phyloP scores from a whole-genome alignment of 2,113 vertebrate species.

The Hassar affinis region DNA sequence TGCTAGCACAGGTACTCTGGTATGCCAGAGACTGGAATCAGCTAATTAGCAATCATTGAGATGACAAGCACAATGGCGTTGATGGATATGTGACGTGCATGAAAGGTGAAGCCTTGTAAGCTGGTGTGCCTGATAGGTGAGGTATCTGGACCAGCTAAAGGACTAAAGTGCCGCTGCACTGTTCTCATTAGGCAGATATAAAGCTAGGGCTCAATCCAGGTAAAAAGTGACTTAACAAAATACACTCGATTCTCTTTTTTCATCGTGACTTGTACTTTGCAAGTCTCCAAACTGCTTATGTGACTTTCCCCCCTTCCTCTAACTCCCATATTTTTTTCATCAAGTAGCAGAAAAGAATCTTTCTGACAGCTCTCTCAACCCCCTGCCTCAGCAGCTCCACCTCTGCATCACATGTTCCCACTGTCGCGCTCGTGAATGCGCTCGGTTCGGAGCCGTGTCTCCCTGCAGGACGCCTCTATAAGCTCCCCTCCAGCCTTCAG shows the following conservation, averaged over 20 bases:
- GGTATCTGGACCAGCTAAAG: not conserved
- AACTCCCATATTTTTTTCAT: not conserved
- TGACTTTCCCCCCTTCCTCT: not conserved
- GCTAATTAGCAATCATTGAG: too few relatives aligned
- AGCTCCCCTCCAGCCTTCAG: not conserved
- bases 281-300: not conserved
- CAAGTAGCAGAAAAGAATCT: slow-evolving; percentile 8
- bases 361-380: slow-evolving; percentile 28
- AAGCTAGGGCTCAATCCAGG: too few relatives aligned
- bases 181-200: not conserved
- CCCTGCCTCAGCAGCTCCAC: slow-evolving; percentile 1
- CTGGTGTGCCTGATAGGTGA: too few relatives aligned
- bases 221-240: too few relatives aligned
- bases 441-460: not conserved
- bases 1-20: too few relatives aligned
- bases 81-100: too few relatives aligned
- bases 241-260: not conserved
- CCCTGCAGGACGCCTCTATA: not conserved
- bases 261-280: not conserved
- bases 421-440: not conserved
- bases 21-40: too few relatives aligned
- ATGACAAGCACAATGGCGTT: too few relatives aligned
- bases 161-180: not conserved
- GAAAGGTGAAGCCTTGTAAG: too few relatives aligned
- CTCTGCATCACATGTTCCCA: not conserved